Evolutionary conservation across 2,113 vertebrate genomes (phyloP).

Genomic region (Zapus hudsonius): DNA sequence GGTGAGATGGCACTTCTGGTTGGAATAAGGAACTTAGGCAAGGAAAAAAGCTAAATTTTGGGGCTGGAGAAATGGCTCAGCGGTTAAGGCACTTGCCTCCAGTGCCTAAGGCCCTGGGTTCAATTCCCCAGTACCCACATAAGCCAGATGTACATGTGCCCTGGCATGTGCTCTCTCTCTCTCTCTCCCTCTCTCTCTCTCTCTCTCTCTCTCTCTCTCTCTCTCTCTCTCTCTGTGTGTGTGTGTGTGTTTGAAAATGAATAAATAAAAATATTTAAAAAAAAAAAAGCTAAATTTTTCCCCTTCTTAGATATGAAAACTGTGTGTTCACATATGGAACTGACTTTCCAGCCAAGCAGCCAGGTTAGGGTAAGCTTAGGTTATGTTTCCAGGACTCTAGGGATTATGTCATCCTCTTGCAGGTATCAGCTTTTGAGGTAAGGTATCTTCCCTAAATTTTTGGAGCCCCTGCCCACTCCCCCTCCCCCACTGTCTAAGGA

Average conservation of each 20-base stretch:
- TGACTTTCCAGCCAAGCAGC: slow-evolving; percentile 29
- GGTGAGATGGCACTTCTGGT: slow-evolving; percentile 7
- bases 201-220: too few relatives aligned
- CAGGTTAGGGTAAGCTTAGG: slow-evolving; percentile 21
- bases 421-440: slow-evolving; percentile 25
- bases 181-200: too few relatives aligned
- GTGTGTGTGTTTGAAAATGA: too few relatives aligned
- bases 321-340: slow-evolving; percentile 22
- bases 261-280: too few relatives aligned
- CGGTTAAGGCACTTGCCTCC: too few relatives aligned
- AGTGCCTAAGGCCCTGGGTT: too few relatives aligned
- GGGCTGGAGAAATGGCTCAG: too few relatives aligned
- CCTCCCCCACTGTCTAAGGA: neutral
- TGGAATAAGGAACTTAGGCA: slow-evolving; percentile 45
- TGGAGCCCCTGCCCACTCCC: neutral
- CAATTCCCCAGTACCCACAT: too few relatives aligned
- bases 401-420: slow-evolving; percentile 33
- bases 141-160: too few relatives aligned
- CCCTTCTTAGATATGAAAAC: slow-evolving; percentile 62
- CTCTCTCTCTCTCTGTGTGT: too few relatives aligned
- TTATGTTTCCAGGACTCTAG: slow-evolving; percentile 25
- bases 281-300: slow-evolving; percentile 44
- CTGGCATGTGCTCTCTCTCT: too few relatives aligned
- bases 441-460: slow-evolving; percentile 51
- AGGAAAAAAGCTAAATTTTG: too few relatives aligned